These are phyloP conservation scores for Decapterus maruadsi DNA, from an alignment of 2,797 vertebrate genomes.

Conservation along the genomic window DNA sequence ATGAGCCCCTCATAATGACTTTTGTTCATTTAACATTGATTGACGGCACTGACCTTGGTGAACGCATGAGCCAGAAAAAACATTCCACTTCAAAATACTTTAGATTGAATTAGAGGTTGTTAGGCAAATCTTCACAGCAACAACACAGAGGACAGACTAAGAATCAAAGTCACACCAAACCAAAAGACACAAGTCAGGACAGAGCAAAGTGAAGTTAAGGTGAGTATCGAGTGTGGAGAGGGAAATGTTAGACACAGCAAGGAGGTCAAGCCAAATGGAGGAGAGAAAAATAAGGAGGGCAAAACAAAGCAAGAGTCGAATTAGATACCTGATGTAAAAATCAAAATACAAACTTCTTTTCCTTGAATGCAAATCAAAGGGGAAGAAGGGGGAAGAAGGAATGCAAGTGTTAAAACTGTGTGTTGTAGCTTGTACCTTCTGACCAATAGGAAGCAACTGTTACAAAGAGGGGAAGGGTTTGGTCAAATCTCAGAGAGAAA, in stretches of 20 bases:
- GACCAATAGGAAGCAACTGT: constrained; percentile 64
- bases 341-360: constrained; percentile 99
- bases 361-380: constrained; percentile 95
- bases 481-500: constrained; percentile 56
- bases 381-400: constrained; percentile 83
- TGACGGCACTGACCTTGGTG: not conserved
- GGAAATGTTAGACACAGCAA: constrained; percentile 77
- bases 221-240: constrained; percentile 66
- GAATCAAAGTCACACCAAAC: constrained; percentile 73
- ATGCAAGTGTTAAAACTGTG: constrained; percentile 80
- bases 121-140: constrained; percentile 80
- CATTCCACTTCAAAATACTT: constrained; percentile 13
- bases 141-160: constrained; percentile 68
- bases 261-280: constrained; percentile 72
- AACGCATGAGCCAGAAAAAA: constrained; percentile 15
- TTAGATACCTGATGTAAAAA: constrained; percentile 98
- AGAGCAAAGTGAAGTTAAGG: constrained; percentile 71
- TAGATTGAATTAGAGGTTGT: constrained; percentile 68
- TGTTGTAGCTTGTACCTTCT: constrained; percentile 55
- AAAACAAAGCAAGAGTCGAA: constrained; percentile 77
- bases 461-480: constrained; percentile 52
- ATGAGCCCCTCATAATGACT: not conserved
- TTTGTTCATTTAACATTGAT: not conserved
- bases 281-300: constrained; percentile 50
- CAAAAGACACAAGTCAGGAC: constrained; percentile 71